A percentile compares a stretch with the other conserved stretches of the same genome.
These are phyloP conservation scores for Hyperopisus bebe DNA, from an alignment of 2,113 vertebrate genomes.

Conservation along the genomic window DNA sequence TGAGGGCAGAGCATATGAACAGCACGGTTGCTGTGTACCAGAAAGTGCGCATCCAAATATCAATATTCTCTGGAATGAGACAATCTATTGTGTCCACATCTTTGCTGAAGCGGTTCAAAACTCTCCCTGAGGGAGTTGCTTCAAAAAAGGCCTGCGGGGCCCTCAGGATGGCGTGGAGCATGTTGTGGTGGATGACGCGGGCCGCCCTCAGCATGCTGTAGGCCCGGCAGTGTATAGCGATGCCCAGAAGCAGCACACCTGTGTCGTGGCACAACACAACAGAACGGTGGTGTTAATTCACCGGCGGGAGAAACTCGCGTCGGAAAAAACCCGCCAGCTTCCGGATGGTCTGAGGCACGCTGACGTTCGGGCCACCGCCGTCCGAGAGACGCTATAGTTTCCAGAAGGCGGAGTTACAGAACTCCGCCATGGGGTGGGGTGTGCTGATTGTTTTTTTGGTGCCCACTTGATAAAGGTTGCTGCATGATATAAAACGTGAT, in stretches of 20 bases:
- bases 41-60: slow-evolving; percentile 76
- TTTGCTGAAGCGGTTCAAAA: slow-evolving; percentile 73
- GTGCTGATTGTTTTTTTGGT: neutral
- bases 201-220: slow-evolving; percentile 65
- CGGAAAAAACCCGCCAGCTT: neutral
- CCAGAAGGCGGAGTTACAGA: neutral
- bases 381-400: neutral
- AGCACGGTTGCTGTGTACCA: slow-evolving; percentile 73
- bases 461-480: neutral
- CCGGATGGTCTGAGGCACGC: neutral
- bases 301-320: neutral
- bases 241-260: slow-evolving; percentile 66
- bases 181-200: slow-evolving; percentile 55
- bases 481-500: neutral
- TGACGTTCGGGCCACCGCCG: neutral
- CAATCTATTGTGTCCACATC: slow-evolving; percentile 69
- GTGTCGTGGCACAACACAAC: slow-evolving; percentile 29
- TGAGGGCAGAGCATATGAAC: slow-evolving; percentile 70
- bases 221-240: slow-evolving; percentile 59
- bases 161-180: slow-evolving; percentile 63
- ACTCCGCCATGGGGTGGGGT: neutral
- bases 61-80: slow-evolving; percentile 66
- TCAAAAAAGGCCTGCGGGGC: slow-evolving; percentile 68
- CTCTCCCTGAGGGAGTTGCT: slow-evolving; percentile 62
- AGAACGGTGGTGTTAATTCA: slow-evolving; percentile 11